Conservation (phyloP, 2,797 vertebrate species). For the Clarias pachynema region DNA sequence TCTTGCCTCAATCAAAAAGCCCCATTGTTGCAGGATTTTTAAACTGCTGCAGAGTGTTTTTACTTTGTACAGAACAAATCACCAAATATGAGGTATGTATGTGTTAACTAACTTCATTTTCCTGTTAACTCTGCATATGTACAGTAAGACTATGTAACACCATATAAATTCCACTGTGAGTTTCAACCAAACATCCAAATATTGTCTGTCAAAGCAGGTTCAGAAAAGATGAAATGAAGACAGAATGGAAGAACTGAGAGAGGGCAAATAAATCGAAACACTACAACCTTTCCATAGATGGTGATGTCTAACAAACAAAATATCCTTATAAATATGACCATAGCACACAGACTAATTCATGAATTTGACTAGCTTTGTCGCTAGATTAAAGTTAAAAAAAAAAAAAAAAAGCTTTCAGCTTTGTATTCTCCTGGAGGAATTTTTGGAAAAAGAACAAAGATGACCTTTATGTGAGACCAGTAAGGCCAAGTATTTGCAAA, state of each 20-base stretch:
- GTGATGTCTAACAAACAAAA: neutral
- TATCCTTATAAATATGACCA: neutral
- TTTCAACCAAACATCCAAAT: slow-evolving; percentile 32
- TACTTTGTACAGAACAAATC: neutral
- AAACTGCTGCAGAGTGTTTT: neutral
- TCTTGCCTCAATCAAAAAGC: neutral
- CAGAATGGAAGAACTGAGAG: slow-evolving; percentile 35
- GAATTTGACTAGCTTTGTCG: neutral
- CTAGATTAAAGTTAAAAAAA: neutral
- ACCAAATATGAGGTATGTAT: neutral
- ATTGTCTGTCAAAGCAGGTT: slow-evolving; percentile 23
- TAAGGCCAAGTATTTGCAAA: neutral
- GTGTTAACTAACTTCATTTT: neutral
- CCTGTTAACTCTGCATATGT: neutral
- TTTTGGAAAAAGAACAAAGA: neutral
- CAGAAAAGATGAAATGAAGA: slow-evolving; percentile 40
- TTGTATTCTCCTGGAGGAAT: neutral
- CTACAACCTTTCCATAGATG: slow-evolving; percentile 26
- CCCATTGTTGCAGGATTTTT: slow-evolving; percentile 1
- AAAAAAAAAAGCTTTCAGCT: neutral
- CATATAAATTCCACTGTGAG: neutral
- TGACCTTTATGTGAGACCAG: neutral
- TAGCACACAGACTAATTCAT: neutral
- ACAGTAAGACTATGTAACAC: neutral
- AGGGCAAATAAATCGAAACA: neutral